phyloP scores from a whole-genome alignment of 2,888 invertebrate genomes.

The Ypsolopha scabrella region DNA sequence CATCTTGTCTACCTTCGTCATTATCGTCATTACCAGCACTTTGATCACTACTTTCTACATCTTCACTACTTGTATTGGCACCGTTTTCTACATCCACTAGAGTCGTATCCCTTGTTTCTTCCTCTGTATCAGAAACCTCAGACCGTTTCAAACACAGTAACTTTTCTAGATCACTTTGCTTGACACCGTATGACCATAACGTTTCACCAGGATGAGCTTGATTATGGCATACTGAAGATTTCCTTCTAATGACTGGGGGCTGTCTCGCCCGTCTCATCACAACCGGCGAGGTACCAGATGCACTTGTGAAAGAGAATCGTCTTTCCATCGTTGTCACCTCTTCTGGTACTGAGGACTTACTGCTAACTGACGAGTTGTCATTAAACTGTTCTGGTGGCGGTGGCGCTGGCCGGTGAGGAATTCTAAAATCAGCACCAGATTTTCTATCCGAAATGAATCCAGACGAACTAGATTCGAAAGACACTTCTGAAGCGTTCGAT shows the following conservation, averaged over 20 bases:
- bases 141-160: conserved; percentile 52
- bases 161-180: conserved; percentile 57
- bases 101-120: conserved; percentile 26
- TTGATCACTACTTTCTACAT: conserved; percentile 36
- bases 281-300: conserved; percentile 48
- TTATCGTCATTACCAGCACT: conserved; percentile 20
- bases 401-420: conserved; percentile 58
- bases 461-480: conserved; percentile 61
- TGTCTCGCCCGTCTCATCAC: conserved; percentile 46
- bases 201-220: conserved; percentile 36
- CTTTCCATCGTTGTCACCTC: conserved; percentile 27
- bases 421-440: conserved; percentile 30
- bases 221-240: conserved; percentile 42
- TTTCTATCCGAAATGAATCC: conserved; percentile 60
- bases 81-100: neutral
- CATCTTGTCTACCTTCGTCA: conserved; percentile 47
- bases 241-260: conserved; percentile 56
- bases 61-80: conserved; percentile 17
- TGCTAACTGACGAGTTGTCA: conserved; percentile 36
- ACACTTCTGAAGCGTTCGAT: conserved; percentile 57
- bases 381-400: conserved; percentile 53
- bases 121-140: conserved; percentile 50
- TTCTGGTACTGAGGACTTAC: conserved; percentile 32
- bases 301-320: conserved; percentile 38
- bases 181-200: conserved; percentile 62